Percentiles rank a stretch among this genome's conserved stretches.
phyloP scores from a whole-genome alignment of 2,113 vertebrate genomes.

The Cyprinus carpio region DNA sequence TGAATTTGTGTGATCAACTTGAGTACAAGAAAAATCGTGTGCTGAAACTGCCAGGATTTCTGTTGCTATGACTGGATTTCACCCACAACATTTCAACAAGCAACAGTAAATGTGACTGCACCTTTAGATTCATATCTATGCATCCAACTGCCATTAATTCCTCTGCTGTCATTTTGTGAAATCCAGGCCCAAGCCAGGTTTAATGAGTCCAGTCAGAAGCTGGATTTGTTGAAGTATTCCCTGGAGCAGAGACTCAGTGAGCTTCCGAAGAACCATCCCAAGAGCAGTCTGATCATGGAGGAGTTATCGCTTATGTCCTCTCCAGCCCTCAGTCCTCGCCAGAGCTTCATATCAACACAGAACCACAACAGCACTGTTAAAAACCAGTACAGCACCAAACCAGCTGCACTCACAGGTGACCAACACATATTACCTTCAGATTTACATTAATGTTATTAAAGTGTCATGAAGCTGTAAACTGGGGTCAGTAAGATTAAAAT shows the following conservation, averaged over 20 bases:
- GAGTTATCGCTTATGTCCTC: conserved; percentile 91
- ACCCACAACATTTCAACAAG: no score
- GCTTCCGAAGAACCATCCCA: conserved; percentile 95
- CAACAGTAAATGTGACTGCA: no score
- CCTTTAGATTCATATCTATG: neutral
- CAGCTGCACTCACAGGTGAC: conserved; percentile 68
- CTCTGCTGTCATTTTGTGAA: neutral
- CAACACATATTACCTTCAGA: neutral
- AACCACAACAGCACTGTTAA: conserved; percentile 93
- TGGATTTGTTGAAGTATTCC: conserved; percentile 95
- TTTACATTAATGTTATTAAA: neutral
- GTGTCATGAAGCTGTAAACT: neutral
- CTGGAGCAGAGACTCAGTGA: conserved; percentile 94
- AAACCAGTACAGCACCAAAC: conserved; percentile 95
- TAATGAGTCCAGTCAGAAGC: conserved; percentile 97
- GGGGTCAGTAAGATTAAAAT: neutral
- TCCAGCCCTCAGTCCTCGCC: conserved; percentile 90
- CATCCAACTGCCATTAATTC: neutral
- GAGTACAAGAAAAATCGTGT: no score
- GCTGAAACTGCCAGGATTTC: no score
- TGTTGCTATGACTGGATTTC: no score
- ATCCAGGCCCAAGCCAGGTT: conserved; percentile 90
- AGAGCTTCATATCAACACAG: conserved; percentile 91
- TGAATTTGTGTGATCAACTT: no score
- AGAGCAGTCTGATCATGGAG: conserved; percentile 92